Evolutionary conservation across 2,888 invertebrate species (phyloP), one percentile per base, ranked within the genome.

Genomic region (Luperina nickerlii): DNA sequence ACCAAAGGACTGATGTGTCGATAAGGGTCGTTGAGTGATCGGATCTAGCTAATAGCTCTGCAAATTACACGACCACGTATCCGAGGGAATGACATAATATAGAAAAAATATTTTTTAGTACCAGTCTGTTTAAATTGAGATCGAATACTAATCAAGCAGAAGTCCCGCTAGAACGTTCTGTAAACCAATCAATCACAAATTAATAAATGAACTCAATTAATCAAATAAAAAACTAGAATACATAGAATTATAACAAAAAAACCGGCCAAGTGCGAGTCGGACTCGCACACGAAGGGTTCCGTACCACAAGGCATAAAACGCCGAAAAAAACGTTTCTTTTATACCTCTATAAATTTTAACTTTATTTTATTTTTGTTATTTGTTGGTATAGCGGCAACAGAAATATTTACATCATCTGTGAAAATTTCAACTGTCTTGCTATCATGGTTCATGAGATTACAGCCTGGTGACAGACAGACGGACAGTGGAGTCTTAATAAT

Each of bases 21-120:
- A 82, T 73, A 82, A 65, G 4, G 68, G 63, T 54, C 81, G 73
- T 18, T 38, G 68, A 81, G 60, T 73, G 85, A 82, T 81, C 63
- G 45, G 67, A 38, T 48, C 60, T 20, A 51, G 42, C 48, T 78
- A 69, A 81, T 66, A 84, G 60, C 38, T 45, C 32, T 20, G 81
- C 57, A 45, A 65, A 79, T 69, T 60, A 69, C 51, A 38, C 48
- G n/a, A 27, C 9, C 51, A 32, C 42, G 24, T 42, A 3, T 38
- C 2, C 7, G 38, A 13, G 27, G 45, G 24, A 63, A 57, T 32
- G 48, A 79, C 11, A 38, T 48, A 42, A 11, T 38, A 18, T 13
- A n/a, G 18, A 45, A 54, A 48, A 57, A 4, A 18, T 32, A 18
- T 15, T 5, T n/a, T 24, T 15, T 2, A 42, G 24, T n/a, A 79